Evolutionary conservation across 2,888 invertebrate species (phyloP).

Genomic region (Malacosoma neustria): DNA sequence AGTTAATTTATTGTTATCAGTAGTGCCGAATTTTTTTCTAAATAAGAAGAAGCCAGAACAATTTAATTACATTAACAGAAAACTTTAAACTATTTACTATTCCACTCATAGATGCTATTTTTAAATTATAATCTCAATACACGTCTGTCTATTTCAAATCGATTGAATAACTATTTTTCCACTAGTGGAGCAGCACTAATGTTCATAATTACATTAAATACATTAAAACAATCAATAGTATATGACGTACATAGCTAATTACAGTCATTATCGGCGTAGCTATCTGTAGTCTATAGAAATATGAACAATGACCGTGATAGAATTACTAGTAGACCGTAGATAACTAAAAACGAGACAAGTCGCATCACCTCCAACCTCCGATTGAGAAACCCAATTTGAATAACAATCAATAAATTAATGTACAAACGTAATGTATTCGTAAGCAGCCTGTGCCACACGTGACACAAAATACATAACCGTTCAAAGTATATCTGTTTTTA

Average conservation of each 20-base stretch:
- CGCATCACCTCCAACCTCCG: conserved; percentile 67
- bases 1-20: too few species aligned
- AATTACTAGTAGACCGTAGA: conserved; percentile 48
- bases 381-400: conserved; percentile 73
- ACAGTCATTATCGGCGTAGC: conserved; percentile 29
- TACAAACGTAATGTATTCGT: conserved; percentile 66
- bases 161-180: too few species aligned
- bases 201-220: conserved; percentile 40
- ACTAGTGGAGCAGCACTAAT: conserved; percentile 23
- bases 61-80: too few species aligned
- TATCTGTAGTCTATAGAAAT: conserved; percentile 21
- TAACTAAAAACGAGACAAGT: conserved; percentile 52
- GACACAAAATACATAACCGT: too few species aligned
- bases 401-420: conserved; percentile 76
- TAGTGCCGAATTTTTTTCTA: too few species aligned
- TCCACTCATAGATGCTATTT: too few species aligned
- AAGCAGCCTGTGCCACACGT: conserved; percentile 50
- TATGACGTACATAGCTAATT: conserved; percentile 34
- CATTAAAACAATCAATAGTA: conserved; percentile 30
- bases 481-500: too few species aligned
- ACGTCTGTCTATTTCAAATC: too few species aligned
- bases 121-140: too few species aligned
- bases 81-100: too few species aligned
- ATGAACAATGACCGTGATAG: conserved; percentile 44
- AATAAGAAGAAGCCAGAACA: too few species aligned